These are phyloP conservation scores for Strongylocentrotus purpuratus DNA, from an alignment of 35 echinoderm and acorn worm genomes.

Conservation along the genomic window DNA sequence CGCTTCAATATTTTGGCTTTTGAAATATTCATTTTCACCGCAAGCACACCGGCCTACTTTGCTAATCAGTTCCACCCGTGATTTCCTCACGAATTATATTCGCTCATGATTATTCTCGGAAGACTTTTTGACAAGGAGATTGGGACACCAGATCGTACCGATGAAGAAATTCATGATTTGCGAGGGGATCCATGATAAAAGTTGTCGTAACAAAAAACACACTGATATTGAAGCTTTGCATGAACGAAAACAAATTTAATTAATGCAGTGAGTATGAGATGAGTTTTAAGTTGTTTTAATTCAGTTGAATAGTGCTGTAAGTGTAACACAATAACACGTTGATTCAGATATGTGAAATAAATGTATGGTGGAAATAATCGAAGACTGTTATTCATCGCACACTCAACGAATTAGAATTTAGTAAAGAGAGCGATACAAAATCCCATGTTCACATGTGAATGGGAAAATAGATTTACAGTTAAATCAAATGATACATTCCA, in stretches of 20 bases:
- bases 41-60: background rate
- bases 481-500: too few species aligned
- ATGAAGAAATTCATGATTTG: background rate
- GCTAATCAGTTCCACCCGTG: background rate
- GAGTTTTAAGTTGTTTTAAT: background rate
- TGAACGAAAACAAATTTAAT: background rate
- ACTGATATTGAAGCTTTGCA: background rate
- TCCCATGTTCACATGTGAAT: background rate
- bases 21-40: constrained; percentile 11
- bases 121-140: background rate
- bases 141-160: background rate
- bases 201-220: background rate
- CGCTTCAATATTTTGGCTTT: background rate
- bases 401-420: background rate
- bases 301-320: background rate
- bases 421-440: background rate
- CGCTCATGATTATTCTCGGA: background rate
- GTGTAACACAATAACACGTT: background rate
- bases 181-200: background rate
- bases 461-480: too few species aligned
- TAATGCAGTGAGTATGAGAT: background rate
- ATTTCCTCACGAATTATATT: background rate
- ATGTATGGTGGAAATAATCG: background rate
- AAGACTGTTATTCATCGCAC: background rate
- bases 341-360: background rate